Evolutionary conservation across 2,113 vertebrate species (phyloP).

Genomic region (Shinisaurus crocodilurus): DNA sequence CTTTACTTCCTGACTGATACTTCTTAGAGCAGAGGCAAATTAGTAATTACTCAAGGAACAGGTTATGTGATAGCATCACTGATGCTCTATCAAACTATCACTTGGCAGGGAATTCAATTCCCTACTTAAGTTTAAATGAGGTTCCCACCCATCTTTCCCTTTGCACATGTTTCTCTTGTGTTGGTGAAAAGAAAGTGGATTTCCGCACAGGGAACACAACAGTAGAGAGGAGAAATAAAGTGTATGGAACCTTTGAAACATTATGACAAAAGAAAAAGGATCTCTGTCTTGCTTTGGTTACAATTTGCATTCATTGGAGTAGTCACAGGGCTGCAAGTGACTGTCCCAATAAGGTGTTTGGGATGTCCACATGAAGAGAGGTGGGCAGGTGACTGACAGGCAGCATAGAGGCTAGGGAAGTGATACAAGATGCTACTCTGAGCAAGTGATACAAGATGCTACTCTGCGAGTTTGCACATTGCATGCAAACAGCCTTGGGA

Average conservation of each 20-base stretch:
- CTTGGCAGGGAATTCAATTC: constrained; percentile 50
- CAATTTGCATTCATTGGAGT: not conserved
- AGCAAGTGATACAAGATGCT: not conserved
- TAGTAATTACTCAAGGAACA: constrained; percentile 30
- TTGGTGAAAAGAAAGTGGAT: constrained; percentile 48
- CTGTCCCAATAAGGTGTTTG: not conserved
- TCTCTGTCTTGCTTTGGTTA: not conserved
- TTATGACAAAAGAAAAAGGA: constrained; percentile 43
- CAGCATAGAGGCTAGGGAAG: not conserved
- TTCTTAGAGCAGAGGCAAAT: constrained; percentile 49
- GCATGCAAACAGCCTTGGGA: not conserved
- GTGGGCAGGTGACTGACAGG: not conserved
- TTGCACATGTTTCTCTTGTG: constrained; percentile 49
- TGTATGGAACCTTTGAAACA: constrained; percentile 37
- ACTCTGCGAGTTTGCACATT: not conserved
- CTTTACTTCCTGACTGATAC: constrained; percentile 45
- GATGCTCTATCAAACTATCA: constrained; percentile 54
- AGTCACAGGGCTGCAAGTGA: not conserved
- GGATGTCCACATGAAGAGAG: not conserved
- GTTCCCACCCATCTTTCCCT: constrained; percentile 42
- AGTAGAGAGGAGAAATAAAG: constrained; percentile 41
- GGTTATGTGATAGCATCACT: constrained; percentile 19
- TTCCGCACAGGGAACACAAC: constrained; percentile 33
- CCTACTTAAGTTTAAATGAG: constrained; percentile 20
- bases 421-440: no score